These are phyloP conservation scores for Phengaris alcon DNA, from an alignment of 2,888 invertebrate species.

Conservation along the genomic window DNA sequence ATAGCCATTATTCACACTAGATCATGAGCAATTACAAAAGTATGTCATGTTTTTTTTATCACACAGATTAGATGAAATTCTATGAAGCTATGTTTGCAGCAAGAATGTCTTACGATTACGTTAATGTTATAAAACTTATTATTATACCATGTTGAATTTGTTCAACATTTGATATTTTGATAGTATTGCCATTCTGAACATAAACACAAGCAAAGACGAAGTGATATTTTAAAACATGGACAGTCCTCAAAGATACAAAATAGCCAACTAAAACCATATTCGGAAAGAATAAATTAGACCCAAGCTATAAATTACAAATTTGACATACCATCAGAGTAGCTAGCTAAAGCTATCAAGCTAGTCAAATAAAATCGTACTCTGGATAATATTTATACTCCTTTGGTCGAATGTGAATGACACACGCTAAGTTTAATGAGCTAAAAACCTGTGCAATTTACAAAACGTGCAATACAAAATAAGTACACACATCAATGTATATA, in stretches of 20 bases:
- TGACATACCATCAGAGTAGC: not conserved
- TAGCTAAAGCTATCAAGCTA: not conserved
- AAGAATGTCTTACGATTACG: not conserved
- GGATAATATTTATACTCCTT: not conserved
- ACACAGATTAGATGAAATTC: constrained; percentile 5
- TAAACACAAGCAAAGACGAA: not conserved
- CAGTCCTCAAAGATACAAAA: not conserved
- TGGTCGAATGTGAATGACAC: not conserved
- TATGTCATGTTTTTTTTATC: constrained; percentile 19
- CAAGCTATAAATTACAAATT: not conserved
- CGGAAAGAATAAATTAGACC: not conserved
- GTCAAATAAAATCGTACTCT: not conserved
- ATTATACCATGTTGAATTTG: not conserved
- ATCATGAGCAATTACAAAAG: constrained; percentile 7
- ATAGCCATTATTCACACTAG: not conserved
- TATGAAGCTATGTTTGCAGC: constrained; percentile 1
- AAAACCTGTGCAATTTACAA: not conserved
- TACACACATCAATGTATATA: not conserved
- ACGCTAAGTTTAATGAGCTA: not conserved
- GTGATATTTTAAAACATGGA: not conserved
- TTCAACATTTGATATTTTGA: constrained; percentile 8
- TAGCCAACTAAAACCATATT: not conserved
- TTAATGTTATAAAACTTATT: not conserved
- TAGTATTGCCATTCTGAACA: not conserved
- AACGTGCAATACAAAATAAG: constrained; percentile 1